These are phyloP conservation scores for Siphamia tubifer DNA, from an alignment of 2,113 vertebrate species.

Conservation along the genomic window DNA sequence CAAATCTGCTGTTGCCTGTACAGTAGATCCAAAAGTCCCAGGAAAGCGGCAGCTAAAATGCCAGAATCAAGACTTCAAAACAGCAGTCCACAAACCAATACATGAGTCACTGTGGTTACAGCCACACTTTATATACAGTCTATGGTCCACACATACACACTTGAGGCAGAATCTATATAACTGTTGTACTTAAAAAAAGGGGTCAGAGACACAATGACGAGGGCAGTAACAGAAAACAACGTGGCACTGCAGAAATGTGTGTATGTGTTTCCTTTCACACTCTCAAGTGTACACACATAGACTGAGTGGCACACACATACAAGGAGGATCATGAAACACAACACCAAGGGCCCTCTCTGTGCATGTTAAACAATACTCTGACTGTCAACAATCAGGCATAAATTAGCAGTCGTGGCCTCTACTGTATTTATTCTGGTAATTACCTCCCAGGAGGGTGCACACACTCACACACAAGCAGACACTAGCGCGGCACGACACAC, in stretches of 20 bases:
- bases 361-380: conserved; percentile 82
- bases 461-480: conserved; percentile 47
- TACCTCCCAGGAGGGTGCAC: conserved; percentile 80
- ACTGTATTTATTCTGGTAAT: conserved; percentile 86
- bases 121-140: no score
- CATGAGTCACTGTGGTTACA: no score
- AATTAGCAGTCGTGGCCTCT: conserved; percentile 81
- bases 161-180: not conserved
- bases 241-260: conserved; percentile 7
- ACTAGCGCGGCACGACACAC: conserved; percentile 62
- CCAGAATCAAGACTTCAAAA: no score
- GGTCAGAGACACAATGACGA: conserved; percentile 23
- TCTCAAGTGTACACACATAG: conserved; percentile 15
- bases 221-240: conserved; percentile 34
- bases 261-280: not conserved
- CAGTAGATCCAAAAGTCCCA: no score
- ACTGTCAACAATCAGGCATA: conserved; percentile 85
- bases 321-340: conserved; percentile 62
- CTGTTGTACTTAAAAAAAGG: conserved; percentile 5
- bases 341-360: conserved; percentile 71
- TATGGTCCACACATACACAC: no score
- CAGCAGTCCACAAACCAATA: no score
- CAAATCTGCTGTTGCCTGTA: no score
- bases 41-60: no score
- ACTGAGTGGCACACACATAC: not conserved